Conservation (phyloP, 2,888 invertebrate genomes). For the Thymelicus acteon region DNA sequence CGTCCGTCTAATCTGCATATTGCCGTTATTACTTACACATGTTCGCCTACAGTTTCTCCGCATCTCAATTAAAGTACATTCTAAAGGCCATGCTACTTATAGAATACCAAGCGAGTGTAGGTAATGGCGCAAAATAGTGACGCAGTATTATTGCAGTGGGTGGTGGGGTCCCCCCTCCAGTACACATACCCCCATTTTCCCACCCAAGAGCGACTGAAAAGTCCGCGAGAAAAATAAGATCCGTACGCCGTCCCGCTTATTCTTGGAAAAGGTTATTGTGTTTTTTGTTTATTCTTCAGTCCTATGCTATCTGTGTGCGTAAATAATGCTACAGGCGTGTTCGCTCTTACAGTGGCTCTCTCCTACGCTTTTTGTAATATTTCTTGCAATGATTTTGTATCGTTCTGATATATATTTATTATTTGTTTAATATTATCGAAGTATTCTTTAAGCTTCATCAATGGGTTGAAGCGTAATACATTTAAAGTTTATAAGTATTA, state of each 20-base stretch:
- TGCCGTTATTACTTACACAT: conserved; percentile 31
- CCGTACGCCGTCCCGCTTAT: conserved; percentile 83
- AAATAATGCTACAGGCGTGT: conserved; percentile 56
- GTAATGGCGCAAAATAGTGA: conserved; percentile 86
- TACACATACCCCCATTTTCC: conserved; percentile 53
- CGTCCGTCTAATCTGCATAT: conserved; percentile 32
- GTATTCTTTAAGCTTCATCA: too few species aligned
- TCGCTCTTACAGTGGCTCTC: conserved; percentile 10
- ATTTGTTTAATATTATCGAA: neutral
- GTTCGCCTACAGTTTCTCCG: conserved; percentile 22
- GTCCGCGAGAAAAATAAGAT: conserved; percentile 85
- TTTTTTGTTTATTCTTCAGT: conserved; percentile 73
- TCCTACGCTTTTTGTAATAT: conserved; percentile 9
- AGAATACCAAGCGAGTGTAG: conserved; percentile 85
- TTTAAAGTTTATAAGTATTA: too few species aligned
- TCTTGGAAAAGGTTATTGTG: conserved; percentile 80
- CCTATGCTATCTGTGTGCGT: conserved; percentile 64
- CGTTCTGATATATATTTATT: neutral
- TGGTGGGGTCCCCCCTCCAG: conserved; percentile 60
- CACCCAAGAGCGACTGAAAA: conserved; percentile 82
- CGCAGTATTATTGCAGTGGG: conserved; percentile 85
- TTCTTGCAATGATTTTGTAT: neutral
- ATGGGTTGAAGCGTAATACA: too few species aligned
- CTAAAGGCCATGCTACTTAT: conserved; percentile 77
- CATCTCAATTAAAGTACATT: conserved; percentile 55